phyloP scores from a whole-genome alignment of 92 coral and sea anemone genomes.

The Desmophyllum pertusum region DNA sequence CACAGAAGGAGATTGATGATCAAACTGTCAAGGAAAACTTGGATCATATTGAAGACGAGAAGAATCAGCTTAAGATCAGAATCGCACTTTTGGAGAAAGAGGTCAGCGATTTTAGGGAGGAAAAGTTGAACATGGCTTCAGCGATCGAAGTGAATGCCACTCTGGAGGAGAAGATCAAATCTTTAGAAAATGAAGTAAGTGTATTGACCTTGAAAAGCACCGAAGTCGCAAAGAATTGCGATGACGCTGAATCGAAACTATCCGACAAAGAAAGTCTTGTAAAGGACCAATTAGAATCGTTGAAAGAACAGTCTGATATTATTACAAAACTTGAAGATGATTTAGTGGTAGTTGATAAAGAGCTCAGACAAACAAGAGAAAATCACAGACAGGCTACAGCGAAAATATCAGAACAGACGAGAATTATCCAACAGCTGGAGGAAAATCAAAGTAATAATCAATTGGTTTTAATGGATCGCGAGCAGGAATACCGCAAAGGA shows the following conservation, averaged over 20 bases:
- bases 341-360: background rate
- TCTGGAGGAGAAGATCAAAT: conserved; percentile 73
- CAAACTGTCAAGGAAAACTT: conserved; percentile 62
- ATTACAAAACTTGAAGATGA: conserved; percentile 26
- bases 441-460: conserved; percentile 44
- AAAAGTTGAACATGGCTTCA: conserved; percentile 66
- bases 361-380: conserved; percentile 15
- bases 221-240: conserved; percentile 46
- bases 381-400: conserved; percentile 16
- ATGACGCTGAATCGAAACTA: conserved; percentile 55
- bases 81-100: conserved; percentile 73
- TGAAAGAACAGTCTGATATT: conserved; percentile 55
- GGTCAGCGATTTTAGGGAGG: conserved; percentile 70
- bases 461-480: conserved; percentile 63
- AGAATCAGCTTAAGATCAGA: conserved; percentile 68
- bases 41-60: conserved; percentile 72
- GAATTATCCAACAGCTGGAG: conserved; percentile 53
- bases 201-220: conserved; percentile 54
- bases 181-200: conserved; percentile 42
- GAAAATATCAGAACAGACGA: conserved; percentile 52
- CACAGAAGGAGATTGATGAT: conserved; percentile 71
- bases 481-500: conserved; percentile 73
- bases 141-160: conserved; percentile 64
- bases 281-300: conserved; percentile 68
- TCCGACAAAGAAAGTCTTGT: conserved; percentile 72